Evolutionary conservation across 2,888 invertebrate species (phyloP), one percentile per base, ranked within the genome.

Genomic region (Electrophaes corylata): DNA sequence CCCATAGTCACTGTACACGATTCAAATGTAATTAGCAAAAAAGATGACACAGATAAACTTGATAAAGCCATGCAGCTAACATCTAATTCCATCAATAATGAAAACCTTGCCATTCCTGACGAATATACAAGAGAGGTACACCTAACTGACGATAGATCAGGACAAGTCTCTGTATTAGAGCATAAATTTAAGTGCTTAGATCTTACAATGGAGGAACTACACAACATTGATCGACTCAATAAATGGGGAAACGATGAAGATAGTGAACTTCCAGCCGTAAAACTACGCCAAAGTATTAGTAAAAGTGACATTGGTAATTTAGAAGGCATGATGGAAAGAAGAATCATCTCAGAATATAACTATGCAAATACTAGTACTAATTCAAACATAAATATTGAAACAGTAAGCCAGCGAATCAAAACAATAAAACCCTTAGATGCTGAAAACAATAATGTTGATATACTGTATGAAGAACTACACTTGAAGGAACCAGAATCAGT

Each of bases 221-320:
- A 18, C 0, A 46, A 10, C 14, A 40, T 37, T 12, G 4, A 47
- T 16, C 3, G 8, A 16, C 19, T 37, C 3, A 12, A 31, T 20
- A 29, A 26, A 18, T 12, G 10, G 44, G 31, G 48, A 4, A 23
- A 18, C 20, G 0, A 45, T 14, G 39, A 50, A n/a, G 50, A 54
- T n/a, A 26, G 18, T 26, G 49, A 59, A 29, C 35, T 58, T 14
- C 58, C 58, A 40, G 40, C 20, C 18, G 39, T 49, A 35, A 11
- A 33, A 14, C 6, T 58, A 39, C n/a, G 4, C 3, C 46, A 23
- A 5, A 29, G 23, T 0, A 26, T 10, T 4, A 26, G 41, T 12
- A 16, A 20, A 20, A 11, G 18, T 10, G 0, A 23, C 6, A 23
- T 20, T 18, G 16, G n/a, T 16, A 33, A 29, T 19, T 1, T 8